phyloP scores from a whole-genome alignment of 1,140 invertebrate genomes.

The Neomicropteryx cornuta region DNA sequence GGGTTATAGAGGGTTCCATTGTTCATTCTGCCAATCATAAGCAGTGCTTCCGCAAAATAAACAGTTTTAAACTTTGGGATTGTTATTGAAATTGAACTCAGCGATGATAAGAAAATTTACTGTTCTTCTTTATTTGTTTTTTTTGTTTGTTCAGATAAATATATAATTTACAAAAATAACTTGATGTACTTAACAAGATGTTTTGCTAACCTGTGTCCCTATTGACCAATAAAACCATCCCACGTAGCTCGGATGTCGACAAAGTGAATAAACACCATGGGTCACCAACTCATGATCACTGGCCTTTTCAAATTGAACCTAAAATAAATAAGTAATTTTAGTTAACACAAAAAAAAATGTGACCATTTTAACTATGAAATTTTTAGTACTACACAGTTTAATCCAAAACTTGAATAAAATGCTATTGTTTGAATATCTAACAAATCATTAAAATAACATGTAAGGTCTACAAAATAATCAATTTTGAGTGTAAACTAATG shows the following conservation, averaged over 20 bases:
- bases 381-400: no score
- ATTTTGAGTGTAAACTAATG: no score
- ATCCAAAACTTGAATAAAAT: no score
- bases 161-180: neutral
- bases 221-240: constrained; percentile 99
- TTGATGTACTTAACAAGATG: neutral
- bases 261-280: constrained; percentile 73
- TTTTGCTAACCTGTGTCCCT: constrained; percentile 75
- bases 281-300: constrained; percentile 84
- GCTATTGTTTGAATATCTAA: no score
- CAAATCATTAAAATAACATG: no score
- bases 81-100: no score
- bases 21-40: neutral
- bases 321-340: constrained; percentile 13
- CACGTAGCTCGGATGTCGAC: constrained; percentile 89
- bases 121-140: neutral
- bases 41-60: neutral
- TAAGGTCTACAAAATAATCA: no score
- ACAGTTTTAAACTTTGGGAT: neutral
- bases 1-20: neutral
- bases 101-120: neutral
- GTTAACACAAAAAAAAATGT: constrained; percentile 3
- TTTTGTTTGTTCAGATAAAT: neutral
- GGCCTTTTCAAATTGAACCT: constrained; percentile 63
- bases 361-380: no score